Percentiles rank a stretch among this genome's conserved stretches.
Evolutionary conservation across 2,888 invertebrate species (phyloP).

Genomic region (Acronicta alni): DNA sequence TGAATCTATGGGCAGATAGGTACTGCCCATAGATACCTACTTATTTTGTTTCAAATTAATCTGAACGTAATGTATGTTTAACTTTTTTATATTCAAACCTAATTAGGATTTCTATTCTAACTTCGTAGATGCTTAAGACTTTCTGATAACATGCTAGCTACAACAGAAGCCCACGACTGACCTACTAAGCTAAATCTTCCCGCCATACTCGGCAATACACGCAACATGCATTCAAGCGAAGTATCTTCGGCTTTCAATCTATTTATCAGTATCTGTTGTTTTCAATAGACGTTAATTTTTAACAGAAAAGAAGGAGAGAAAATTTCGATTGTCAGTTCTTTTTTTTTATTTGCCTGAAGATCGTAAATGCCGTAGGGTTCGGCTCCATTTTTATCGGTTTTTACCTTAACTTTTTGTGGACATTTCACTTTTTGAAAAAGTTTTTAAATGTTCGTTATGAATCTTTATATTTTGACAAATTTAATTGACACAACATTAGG

Average conservation of each 20-base stretch:
- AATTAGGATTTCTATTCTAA: constrained; percentile 22
- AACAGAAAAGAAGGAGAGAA: neutral
- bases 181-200: constrained; percentile 53
- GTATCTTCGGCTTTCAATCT: constrained; percentile 50
- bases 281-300: constrained; percentile 9
- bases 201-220: constrained; percentile 34
- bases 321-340: neutral
- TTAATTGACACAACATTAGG: too few species aligned
- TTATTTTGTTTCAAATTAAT: too few species aligned
- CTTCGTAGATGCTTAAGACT: constrained; percentile 30
- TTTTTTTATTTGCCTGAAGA: too few species aligned
- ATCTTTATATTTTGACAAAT: too few species aligned
- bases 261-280: constrained; percentile 24
- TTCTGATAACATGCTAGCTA: constrained; percentile 36
- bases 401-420: too few species aligned
- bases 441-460: too few species aligned
- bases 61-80: too few species aligned
- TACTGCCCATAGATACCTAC: too few species aligned
- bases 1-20: too few species aligned
- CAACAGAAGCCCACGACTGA: constrained; percentile 52
- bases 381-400: too few species aligned
- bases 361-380: neutral
- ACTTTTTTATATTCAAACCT: too few species aligned
- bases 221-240: constrained; percentile 48
- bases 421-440: too few species aligned